A percentile compares a stretch with the other conserved stretches of the same genome.
Evolutionary conservation across 2,113 vertebrate species (phyloP).

Genomic region (Chloropsis cyanopogon): DNA sequence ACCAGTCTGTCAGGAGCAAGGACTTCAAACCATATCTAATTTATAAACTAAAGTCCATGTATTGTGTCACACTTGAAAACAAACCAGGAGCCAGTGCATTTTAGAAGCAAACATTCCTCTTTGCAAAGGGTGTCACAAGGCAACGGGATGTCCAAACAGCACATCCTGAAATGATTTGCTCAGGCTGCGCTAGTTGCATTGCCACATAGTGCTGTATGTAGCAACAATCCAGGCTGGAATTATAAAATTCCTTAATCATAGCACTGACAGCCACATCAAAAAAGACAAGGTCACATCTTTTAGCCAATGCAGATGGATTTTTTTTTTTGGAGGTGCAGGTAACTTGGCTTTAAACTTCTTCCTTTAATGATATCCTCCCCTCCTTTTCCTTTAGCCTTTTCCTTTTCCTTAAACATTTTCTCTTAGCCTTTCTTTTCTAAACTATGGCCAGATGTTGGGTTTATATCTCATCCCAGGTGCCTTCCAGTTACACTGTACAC

Average conservation of each 20-base stretch:
- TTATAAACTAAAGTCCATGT: background rate
- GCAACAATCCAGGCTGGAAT: background rate
- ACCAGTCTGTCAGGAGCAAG: background rate
- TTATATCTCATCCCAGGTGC: background rate
- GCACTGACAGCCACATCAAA: background rate
- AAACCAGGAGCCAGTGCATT: background rate
- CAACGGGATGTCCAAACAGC: background rate
- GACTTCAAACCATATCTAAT: background rate
- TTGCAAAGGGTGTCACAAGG: background rate
- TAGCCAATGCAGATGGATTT: background rate
- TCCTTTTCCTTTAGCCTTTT: background rate
- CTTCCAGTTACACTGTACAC: background rate
- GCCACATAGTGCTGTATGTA: background rate
- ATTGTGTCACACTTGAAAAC: background rate
- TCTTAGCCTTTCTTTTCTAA: background rate
- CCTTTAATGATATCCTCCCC: accelerated
- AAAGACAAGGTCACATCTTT: background rate
- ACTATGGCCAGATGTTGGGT: background rate
- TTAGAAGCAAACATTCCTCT: background rate
- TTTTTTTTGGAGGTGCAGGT: background rate
- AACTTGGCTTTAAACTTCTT: background rate
- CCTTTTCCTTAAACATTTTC: background rate
- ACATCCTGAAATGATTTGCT: background rate
- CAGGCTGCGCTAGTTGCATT: background rate
- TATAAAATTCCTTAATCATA: background rate